phyloP scores from a whole-genome alignment of 2,888 invertebrate genomes.

The Erebia ligea region DNA sequence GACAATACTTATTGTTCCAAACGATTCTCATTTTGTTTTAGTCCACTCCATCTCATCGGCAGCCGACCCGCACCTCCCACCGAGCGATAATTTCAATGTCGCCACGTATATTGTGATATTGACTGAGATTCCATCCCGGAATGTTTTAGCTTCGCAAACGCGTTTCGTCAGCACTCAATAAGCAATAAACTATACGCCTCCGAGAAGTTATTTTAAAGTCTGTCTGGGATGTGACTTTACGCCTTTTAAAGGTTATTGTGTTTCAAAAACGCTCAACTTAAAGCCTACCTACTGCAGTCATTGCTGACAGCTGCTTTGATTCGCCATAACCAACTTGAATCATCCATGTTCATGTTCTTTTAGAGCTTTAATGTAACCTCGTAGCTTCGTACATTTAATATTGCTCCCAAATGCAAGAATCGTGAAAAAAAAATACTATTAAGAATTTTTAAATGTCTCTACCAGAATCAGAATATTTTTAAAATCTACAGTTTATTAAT shows the following conservation, averaged over 20 bases:
- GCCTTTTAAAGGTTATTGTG: constrained; percentile 82
- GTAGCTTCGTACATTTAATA: not conserved
- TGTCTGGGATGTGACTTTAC: constrained; percentile 75
- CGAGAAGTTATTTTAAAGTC: constrained; percentile 79
- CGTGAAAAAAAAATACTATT: too few species aligned
- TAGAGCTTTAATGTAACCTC: not conserved
- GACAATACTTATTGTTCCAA: constrained; percentile 80
- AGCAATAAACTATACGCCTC: constrained; percentile 82
- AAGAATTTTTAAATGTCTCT: not conserved
- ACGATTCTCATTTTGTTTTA: constrained; percentile 76
- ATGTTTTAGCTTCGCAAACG: constrained; percentile 76
- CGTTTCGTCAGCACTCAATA: constrained; percentile 81
- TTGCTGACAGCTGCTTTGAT: constrained; percentile 31
- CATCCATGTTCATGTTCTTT: constrained; percentile 9
- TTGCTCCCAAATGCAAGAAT: too few species aligned
- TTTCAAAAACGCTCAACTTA: constrained; percentile 69
- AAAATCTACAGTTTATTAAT: not conserved
- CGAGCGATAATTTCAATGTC: constrained; percentile 80
- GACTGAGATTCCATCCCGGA: constrained; percentile 77
- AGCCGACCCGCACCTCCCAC: constrained; percentile 71
- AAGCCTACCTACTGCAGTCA: constrained; percentile 31
- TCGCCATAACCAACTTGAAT: constrained; percentile 18
- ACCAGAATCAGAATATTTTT: not conserved
- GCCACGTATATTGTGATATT: constrained; percentile 77
- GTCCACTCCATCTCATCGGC: constrained; percentile 63